Base-by-base conservation (phyloP, 1,140 invertebrate genomes). In the Drosophila sulfurigaster region DNA sequence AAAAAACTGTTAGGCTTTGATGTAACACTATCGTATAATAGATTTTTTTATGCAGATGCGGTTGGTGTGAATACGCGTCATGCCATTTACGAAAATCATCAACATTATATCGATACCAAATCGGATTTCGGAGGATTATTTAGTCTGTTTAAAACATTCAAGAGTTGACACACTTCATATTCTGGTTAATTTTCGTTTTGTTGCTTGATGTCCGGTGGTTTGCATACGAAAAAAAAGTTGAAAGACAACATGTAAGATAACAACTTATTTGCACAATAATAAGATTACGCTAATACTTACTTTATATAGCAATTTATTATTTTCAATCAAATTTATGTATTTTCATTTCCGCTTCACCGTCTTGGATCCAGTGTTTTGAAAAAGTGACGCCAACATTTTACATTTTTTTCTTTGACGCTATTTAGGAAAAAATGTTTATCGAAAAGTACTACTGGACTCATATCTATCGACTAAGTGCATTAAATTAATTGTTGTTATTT, bases 341-440 rank as follows among this genome's bases (percentile, higher is more conserved):
- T 1, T 11, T 35, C 25, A 11, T 30, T 10, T 13, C 7, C 8
- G 7, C 5, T 32, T 32, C 10, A 8, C 11, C 13, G 0, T 57
- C 35, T 66, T 59, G 46, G 28, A 15, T 35, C 20, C 20, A 3
- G 30, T 66, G 60, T 77, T 81, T 87, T 70, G 66, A 60, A 75
- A 58, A 79, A 82, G 75, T 82, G 83, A 87, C 80, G 82, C 82
- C 75, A 82, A 77, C 69, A 57, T 71, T 82, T 89, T 11, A 73
- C 75, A 69, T 64, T 52, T 41, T 67, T 54, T 76, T 71, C 58
- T 38, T 60, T 25, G 16, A 25, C 72, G 81, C 46, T 13, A 54
- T 67, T 79, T 38, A 43, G 15, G 48, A 41, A 74, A 62, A 74
- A 16, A 38, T 38, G 2, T 38, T 35, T 3, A 10, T 38, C 7